Evolutionary conservation across 92 coral and sea anemone species (phyloP).

Genomic region (Diadumene lineata): DNA sequence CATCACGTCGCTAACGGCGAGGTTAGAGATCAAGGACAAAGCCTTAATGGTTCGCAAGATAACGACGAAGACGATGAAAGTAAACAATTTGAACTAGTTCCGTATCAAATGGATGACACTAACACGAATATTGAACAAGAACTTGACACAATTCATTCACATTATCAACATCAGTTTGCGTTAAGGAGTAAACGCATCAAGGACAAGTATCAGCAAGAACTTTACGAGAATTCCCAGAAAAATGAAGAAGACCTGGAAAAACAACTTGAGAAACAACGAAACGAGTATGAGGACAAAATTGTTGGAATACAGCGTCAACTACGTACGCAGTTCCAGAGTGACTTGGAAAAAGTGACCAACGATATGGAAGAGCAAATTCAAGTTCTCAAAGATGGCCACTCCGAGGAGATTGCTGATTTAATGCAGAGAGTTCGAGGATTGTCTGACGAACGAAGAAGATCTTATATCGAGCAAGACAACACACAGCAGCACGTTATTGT

Average conservation of each 20-base stretch:
- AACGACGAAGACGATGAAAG: conserved; percentile 40
- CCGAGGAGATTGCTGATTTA: conserved; percentile 82
- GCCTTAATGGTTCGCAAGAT: conserved; percentile 28
- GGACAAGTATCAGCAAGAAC: conserved; percentile 81
- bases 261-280: conserved; percentile 82
- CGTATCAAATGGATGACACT: conserved; percentile 1
- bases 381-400: conserved; percentile 70
- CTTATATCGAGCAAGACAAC: conserved; percentile 86
- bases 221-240: conserved; percentile 74
- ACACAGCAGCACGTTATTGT: conserved; percentile 77
- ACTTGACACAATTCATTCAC: conserved; percentile 56
- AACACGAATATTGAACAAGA: conserved; percentile 43
- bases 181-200: conserved; percentile 69
- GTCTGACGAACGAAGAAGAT: conserved; percentile 82
- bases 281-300: conserved; percentile 81
- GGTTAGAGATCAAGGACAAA: conserved; percentile 8
- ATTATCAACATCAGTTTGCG: conserved; percentile 71
- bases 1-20: conserved; percentile 35
- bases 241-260: conserved; percentile 87
- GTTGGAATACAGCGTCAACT: conserved; percentile 82
- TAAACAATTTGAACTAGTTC: conserved; percentile 25
- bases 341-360: conserved; percentile 84
- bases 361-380: conserved; percentile 98
- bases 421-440: conserved; percentile 71
- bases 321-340: conserved; percentile 80